phyloP scores from a whole-genome alignment of 2,113 vertebrate genomes.

The Chrysochloris asiatica region DNA sequence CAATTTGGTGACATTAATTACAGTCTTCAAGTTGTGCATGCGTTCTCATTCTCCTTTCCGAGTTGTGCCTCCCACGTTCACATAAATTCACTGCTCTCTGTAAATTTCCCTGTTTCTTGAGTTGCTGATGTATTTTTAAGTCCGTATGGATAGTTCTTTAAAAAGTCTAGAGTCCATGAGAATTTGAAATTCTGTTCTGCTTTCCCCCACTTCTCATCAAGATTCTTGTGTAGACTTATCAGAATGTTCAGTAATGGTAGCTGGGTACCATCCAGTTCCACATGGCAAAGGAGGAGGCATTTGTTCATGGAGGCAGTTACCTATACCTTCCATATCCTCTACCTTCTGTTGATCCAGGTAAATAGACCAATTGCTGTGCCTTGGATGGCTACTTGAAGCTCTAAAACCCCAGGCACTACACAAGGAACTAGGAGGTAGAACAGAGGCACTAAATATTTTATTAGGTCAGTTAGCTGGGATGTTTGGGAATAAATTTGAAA shows the following conservation, averaged over 20 bases:
- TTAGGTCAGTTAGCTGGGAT: not conserved
- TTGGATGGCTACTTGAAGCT: not conserved
- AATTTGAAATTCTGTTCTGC: not conserved
- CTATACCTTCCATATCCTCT: not conserved
- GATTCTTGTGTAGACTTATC: not conserved
- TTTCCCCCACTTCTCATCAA: not conserved
- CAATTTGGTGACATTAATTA: no score
- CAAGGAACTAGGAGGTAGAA: not conserved
- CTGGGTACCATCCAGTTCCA: not conserved
- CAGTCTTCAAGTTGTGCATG: no score
- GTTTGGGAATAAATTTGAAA: constrained; percentile 15
- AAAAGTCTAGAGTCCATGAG: not conserved
- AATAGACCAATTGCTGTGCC: not conserved
- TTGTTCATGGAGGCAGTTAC: not conserved
- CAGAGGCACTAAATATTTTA: not conserved
- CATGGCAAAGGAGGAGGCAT: not conserved
- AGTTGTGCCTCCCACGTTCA: not conserved
- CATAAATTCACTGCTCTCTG: not conserved
- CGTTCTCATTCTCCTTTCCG: not conserved
- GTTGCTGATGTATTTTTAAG: not conserved
- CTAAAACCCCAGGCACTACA: not conserved
- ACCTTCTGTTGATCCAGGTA: not conserved
- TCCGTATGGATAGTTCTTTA: not conserved
- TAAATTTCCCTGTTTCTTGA: not conserved
- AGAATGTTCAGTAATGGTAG: not conserved